Conservation (phyloP, 2,797 vertebrate genomes). For the Cuniculus paca region DNA sequence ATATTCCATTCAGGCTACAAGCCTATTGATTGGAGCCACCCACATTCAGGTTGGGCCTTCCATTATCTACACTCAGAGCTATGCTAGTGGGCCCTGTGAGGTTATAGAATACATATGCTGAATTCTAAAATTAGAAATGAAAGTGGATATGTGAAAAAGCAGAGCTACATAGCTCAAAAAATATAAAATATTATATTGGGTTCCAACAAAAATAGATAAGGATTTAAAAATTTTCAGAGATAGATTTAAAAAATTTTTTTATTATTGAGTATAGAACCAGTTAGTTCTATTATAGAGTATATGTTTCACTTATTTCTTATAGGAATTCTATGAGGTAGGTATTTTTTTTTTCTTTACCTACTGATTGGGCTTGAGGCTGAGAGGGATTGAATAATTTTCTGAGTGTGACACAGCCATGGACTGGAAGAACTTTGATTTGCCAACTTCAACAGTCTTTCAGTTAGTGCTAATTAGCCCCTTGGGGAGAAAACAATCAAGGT, state of each 20-base stretch:
- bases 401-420: neutral
- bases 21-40: neutral
- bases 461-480: constrained; percentile 61
- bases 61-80: neutral
- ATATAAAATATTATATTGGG: constrained; percentile 50
- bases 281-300: constrained; percentile 42
- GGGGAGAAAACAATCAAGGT: constrained; percentile 57
- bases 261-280: constrained; percentile 2
- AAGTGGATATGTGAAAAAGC: constrained; percentile 65
- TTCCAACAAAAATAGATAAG: constrained; percentile 50
- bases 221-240: constrained; percentile 30
- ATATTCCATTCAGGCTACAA: neutral
- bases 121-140: constrained; percentile 75
- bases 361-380: neutral
- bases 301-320: constrained; percentile 49
- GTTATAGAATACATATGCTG: constrained; percentile 68
- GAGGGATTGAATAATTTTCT: constrained; percentile 30
- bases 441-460: constrained; percentile 10
- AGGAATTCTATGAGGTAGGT: neutral
- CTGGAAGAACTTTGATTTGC: constrained; percentile 50
- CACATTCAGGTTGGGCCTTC: neutral
- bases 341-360: constrained; percentile 48
- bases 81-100: constrained; percentile 37
- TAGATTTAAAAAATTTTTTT: constrained; percentile 39
- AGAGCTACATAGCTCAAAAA: constrained; percentile 51